Evolutionary conservation across 2,797 vertebrate species (phyloP).

Genomic region (Sciurus vulgaris): DNA sequence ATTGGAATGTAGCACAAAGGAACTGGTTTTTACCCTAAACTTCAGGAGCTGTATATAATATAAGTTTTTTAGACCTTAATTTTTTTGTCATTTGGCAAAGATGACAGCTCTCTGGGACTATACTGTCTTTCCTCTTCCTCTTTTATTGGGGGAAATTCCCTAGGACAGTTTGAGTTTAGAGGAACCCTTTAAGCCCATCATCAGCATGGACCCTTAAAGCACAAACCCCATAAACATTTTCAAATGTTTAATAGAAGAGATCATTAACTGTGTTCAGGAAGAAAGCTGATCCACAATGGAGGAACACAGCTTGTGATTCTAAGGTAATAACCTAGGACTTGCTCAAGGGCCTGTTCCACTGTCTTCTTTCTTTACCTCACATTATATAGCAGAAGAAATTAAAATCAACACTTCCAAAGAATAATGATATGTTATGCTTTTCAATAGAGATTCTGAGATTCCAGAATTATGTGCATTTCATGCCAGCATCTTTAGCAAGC

Average conservation of each 20-base stretch:
- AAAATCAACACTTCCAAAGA: not conserved
- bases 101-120: not conserved
- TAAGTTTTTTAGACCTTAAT: conserved; percentile 4
- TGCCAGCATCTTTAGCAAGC: not conserved
- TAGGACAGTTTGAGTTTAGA: not conserved
- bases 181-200: not conserved
- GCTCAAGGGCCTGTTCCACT: too few species aligned
- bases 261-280: conserved; percentile 11
- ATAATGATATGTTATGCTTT: not conserved
- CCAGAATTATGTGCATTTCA: not conserved
- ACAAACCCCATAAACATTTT: conserved; percentile 40
- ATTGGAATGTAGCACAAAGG: not conserved
- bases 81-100: conserved; percentile 7
- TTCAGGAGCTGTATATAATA: not conserved
- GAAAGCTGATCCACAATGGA: not conserved
- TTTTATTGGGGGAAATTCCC: not conserved
- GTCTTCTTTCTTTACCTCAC: not conserved
- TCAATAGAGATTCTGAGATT: not conserved
- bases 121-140: not conserved
- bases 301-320: not conserved
- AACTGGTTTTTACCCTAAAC: not conserved
- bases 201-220: not conserved
- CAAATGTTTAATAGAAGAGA: not conserved
- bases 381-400: not conserved
- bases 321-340: not conserved